Percentiles rank a stretch among this genome's conserved stretches.
Conservation (phyloP, 2,888 invertebrate genomes). For the Mycogona germanica region DNA sequence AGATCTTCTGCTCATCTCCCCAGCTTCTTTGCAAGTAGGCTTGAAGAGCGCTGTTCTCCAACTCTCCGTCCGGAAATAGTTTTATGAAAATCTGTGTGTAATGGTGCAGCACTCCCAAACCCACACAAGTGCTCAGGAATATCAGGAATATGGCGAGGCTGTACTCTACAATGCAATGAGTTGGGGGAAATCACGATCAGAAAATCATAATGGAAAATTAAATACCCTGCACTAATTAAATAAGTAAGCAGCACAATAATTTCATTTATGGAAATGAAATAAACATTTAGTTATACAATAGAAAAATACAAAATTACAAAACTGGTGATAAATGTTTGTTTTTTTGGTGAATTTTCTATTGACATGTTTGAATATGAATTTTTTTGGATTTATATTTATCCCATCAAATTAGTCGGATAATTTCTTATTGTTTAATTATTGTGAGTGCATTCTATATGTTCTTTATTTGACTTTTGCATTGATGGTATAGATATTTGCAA, state of each 20-base stretch:
- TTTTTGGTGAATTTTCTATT: no score
- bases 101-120: conserved; percentile 13
- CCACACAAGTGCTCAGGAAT: neutral
- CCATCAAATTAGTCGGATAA: no score
- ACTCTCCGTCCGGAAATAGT: conserved; percentile 14
- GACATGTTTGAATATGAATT: no score
- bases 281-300: no score
- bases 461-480: no score
- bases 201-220: neutral
- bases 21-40: conserved; percentile 14
- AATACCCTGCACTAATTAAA: neutral
- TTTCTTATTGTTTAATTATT: no score
- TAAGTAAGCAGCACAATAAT: neutral
- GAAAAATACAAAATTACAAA: no score
- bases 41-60: conserved; percentile 14
- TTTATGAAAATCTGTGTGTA: conserved; percentile 13
- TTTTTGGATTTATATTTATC: no score
- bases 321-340: no score
- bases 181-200: neutral
- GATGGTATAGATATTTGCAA: no score
- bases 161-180: conserved; percentile 11
- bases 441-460: no score
- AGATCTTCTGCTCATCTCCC: conserved; percentile 15
- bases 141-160: conserved; percentile 1
- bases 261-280: no score